phyloP scores from a whole-genome alignment of 2,113 vertebrate genomes.

The Maccullochella peelii region DNA sequence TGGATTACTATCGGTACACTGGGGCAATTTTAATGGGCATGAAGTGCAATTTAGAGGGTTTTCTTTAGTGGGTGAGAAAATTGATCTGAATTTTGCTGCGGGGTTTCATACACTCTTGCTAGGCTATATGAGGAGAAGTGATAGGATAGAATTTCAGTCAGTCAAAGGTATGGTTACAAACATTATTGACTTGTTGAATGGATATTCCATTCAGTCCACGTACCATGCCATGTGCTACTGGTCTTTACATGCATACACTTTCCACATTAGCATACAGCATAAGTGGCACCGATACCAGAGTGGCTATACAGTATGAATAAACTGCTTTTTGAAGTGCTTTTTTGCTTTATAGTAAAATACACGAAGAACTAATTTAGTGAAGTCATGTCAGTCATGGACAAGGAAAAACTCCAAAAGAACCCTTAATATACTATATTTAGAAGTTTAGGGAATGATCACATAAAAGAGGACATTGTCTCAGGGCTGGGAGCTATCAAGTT shows the following conservation, averaged over 20 bases:
- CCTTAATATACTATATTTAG: too few relatives aligned
- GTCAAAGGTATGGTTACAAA: constrained; percentile 33
- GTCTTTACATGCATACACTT: constrained; percentile 18
- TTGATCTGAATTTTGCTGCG: constrained; percentile 47
- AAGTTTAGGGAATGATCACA: not conserved
- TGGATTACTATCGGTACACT: constrained; percentile 45
- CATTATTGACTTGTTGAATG: constrained; percentile 36
- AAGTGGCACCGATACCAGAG: not conserved
- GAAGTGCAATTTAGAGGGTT: constrained; percentile 50
- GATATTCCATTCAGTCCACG: constrained; percentile 20
- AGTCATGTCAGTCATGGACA: not conserved
- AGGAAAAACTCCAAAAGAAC: not conserved
- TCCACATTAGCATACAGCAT: constrained; percentile 13
- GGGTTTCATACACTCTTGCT: constrained; percentile 29
- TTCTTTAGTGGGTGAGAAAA: constrained; percentile 55
- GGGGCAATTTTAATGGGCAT: constrained; percentile 40
- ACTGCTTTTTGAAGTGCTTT: not conserved
- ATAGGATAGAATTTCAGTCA: constrained; percentile 44
- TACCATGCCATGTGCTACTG: not conserved
- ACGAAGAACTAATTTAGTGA: not conserved
- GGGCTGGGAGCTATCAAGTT: not conserved
- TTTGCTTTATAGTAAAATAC: not conserved
- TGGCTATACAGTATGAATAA: not conserved
- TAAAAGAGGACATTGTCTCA: not conserved
- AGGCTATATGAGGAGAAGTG: constrained; percentile 12